Evolutionary conservation across 2,797 vertebrate species (phyloP).

Genomic region (Philypnodon macrostomus): DNA sequence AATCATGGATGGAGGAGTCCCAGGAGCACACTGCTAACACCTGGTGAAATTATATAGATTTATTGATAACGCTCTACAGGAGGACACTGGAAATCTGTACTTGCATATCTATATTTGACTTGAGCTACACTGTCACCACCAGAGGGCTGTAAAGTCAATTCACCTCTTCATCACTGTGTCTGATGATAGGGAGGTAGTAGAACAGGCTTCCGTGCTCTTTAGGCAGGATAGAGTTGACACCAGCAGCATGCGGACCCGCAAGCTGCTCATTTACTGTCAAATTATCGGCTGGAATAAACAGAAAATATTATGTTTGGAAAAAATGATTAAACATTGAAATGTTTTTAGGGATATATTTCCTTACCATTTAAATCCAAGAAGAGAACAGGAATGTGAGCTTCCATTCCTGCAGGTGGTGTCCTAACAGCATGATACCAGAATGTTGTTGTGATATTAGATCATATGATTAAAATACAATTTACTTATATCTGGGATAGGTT

Average conservation of each 20-base stretch:
- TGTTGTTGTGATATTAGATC: neutral
- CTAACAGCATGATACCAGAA: constrained; percentile 61
- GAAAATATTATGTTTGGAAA: constrained; percentile 14
- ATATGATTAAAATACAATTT: neutral
- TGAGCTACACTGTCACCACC: constrained; percentile 39
- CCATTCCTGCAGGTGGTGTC: constrained; percentile 91
- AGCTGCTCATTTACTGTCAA: constrained; percentile 93
- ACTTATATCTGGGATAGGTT: neutral
- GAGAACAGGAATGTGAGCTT: constrained; percentile 93
- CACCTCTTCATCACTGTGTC: constrained; percentile 94
- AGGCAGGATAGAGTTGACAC: constrained; percentile 95
- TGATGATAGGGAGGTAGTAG: constrained; percentile 96
- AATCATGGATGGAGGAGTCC: constrained; percentile 98
- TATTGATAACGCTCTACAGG: constrained; percentile 2
- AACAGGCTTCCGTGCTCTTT: constrained; percentile 98
- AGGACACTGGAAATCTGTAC: neutral
- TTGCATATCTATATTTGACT: neutral
- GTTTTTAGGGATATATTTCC: constrained; percentile 15
- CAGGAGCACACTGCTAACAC: constrained; percentile 91
- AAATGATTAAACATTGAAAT: constrained; percentile 8
- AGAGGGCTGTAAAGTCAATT: constrained; percentile 44
- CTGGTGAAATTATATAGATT: constrained; percentile 60
- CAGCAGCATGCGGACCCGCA: constrained; percentile 87
- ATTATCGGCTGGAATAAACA: constrained; percentile 85
- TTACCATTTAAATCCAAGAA: constrained; percentile 96